These are phyloP conservation scores for Callimorpha dominula DNA, from an alignment of 2,888 invertebrate species.

Conservation along the genomic window DNA sequence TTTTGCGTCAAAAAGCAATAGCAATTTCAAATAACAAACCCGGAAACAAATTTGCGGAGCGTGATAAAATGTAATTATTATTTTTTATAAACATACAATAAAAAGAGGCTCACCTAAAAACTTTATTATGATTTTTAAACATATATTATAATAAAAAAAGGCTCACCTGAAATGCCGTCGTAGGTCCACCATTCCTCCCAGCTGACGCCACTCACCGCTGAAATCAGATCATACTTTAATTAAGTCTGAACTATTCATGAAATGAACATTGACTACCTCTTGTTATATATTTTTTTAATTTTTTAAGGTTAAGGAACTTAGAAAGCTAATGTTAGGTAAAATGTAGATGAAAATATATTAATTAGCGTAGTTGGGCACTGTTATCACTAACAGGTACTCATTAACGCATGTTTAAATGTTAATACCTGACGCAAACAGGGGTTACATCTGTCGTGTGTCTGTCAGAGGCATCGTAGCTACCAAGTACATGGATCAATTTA, in stretches of 20 bases:
- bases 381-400: neutral
- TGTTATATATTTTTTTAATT: conserved; percentile 42
- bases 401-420: neutral
- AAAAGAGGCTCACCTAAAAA: no score
- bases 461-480: no score
- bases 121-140: no score
- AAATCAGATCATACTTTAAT: conserved; percentile 85
- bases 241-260: conserved; percentile 74
- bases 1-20: no score
- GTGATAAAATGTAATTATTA: no score
- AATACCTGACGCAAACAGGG: neutral
- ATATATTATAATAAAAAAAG: conserved; percentile 40
- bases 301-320: conserved; percentile 37
- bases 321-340: neutral
- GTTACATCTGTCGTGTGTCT: no score
- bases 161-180: conserved; percentile 97
- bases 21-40: no score
- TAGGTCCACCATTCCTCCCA: conserved; percentile 99
- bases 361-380: no score
- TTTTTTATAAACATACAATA: no score
- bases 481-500: no score
- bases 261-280: conserved; percentile 58
- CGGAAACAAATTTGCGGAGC: no score
- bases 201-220: conserved; percentile 92
- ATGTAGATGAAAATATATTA: neutral